phyloP scores from a whole-genome alignment of 2,113 vertebrate genomes.

The Megaceryle maxima region DNA sequence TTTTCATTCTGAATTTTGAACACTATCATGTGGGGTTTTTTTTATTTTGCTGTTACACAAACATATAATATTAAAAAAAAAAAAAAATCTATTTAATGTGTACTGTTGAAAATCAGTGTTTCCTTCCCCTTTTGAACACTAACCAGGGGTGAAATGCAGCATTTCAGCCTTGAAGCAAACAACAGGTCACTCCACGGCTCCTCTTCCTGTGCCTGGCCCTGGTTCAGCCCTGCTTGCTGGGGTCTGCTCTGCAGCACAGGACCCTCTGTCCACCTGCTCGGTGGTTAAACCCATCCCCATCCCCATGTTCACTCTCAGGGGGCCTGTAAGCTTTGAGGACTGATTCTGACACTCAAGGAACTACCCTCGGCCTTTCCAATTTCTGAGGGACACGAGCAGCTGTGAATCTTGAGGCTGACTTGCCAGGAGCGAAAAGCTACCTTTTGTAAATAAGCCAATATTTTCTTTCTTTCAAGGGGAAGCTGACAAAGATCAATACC shows the following conservation, averaged over 20 bases:
- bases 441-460: constrained; percentile 75
- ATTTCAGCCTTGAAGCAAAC: accelerated
- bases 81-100: background rate
- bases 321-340: background rate
- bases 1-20: background rate
- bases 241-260: background rate
- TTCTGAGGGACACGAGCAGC: background rate
- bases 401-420: constrained; percentile 58
- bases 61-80: accelerated
- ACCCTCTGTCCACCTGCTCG: background rate
- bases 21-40: accelerated
- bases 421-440: constrained; percentile 57
- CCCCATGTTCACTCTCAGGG: background rate
- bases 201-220: background rate
- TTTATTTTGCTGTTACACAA: background rate
- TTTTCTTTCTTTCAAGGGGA: constrained; percentile 71
- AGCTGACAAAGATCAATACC: constrained; percentile 75
- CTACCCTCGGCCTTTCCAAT: background rate
- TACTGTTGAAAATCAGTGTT: accelerated
- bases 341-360: background rate
- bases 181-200: too few relatives aligned
- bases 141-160: background rate
- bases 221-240: background rate
- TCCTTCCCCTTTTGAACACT: background rate
- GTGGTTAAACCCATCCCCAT: background rate